Evolutionary conservation across 2,113 vertebrate genomes (phyloP).

Genomic region (Danio rerio): GRCz12tu NC_133198.1:158501-159000

Average conservation of each 20-base stretch:
- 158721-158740: conserved; percentile 33
- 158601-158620: conserved; percentile 31
- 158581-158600: neutral
- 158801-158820: neutral
- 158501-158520: too few relatives aligned
- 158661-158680: conserved; percentile 9
- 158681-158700: conserved; percentile 14
- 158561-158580: neutral
- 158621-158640: conserved; percentile 37
- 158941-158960: too few relatives aligned
- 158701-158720: conserved; percentile 13
- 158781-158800: neutral
- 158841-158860: neutral
- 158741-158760: neutral
- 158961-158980: too few relatives aligned
- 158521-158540: too few relatives aligned
- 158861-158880: too few relatives aligned
- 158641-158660: conserved; percentile 39
- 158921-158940: too few relatives aligned
- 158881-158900: too few relatives aligned
- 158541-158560: neutral
- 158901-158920: too few relatives aligned
- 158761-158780: neutral
- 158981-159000: too few relatives aligned
- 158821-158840: neutral